Percentiles rank a stretch among this genome's conserved stretches.
phyloP scores from a whole-genome alignment of 2,113 vertebrate species.

The Ailurus styani region DNA sequence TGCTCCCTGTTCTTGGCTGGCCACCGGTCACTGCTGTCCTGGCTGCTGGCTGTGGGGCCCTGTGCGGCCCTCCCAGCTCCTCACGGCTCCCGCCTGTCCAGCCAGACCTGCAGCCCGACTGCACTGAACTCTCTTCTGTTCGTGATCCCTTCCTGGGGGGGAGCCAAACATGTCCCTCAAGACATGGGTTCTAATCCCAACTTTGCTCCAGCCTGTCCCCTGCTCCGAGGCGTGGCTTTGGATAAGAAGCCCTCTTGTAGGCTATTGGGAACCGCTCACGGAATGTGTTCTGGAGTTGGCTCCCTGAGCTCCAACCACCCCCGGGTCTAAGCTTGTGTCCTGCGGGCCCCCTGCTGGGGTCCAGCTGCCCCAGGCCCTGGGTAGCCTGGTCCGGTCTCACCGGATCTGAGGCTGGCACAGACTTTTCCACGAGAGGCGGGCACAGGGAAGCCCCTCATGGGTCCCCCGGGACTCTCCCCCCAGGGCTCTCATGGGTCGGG shows the following conservation, averaged over 20 bases:
- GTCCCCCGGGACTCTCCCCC: accelerated
- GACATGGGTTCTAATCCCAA: neutral
- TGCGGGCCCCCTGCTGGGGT: neutral
- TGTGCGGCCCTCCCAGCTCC: neutral
- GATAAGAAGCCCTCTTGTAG: neutral
- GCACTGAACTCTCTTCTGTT: too few relatives aligned
- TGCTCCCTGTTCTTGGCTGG: neutral
- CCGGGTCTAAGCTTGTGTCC: neutral
- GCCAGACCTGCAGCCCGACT: neutral
- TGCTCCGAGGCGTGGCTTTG: neutral
- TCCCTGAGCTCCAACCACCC: too few relatives aligned
- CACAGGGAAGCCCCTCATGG: neutral
- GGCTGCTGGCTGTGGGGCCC: neutral
- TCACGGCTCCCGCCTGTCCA: neutral
- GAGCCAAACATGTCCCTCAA: neutral
- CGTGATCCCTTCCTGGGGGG: neutral
- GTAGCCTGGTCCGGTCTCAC: neutral
- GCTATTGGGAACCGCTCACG: neutral
- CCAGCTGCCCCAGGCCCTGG: neutral
- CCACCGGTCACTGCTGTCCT: neutral
- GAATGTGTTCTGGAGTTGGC: neutral
- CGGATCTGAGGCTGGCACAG: neutral
- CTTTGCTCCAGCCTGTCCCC: neutral
- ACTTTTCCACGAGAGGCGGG: neutral
- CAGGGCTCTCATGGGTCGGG: too few relatives aligned